A percentile compares a stretch with the other conserved stretches of the same genome.
Evolutionary conservation across 2,113 vertebrate species (phyloP).

Genomic region (Montifringilla adamsi): DNA sequence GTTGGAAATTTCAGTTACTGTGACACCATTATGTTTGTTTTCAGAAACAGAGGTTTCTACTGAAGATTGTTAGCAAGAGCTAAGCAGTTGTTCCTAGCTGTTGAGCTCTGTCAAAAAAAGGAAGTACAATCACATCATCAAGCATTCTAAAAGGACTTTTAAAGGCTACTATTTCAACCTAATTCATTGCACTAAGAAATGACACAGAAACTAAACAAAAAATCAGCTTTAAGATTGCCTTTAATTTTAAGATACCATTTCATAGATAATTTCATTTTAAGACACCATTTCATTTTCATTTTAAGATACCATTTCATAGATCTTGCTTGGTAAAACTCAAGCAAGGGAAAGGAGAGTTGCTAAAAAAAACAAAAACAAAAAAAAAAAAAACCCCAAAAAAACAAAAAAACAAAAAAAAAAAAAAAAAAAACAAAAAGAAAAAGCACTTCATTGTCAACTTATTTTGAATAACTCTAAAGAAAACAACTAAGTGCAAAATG

Average conservation of each 20-base stretch:
- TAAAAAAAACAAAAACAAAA: background rate
- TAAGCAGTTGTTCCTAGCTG: background rate
- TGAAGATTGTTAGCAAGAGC: background rate
- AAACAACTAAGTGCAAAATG: background rate
- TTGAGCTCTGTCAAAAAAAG: background rate
- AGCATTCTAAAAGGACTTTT: background rate
- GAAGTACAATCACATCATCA: background rate
- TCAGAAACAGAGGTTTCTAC: background rate
- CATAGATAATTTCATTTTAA: background rate
- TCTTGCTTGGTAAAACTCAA: background rate
- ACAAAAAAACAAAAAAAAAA: too few relatives aligned
- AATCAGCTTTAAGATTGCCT: background rate
- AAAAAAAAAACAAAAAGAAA: background rate
- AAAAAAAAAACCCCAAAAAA: too few relatives aligned
- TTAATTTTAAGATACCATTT: background rate
- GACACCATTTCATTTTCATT: background rate
- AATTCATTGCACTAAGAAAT: background rate
- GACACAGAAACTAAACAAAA: background rate
- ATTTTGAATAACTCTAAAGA: background rate
- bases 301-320: background rate
- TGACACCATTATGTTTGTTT: background rate
- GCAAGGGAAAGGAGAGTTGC: fast-evolving
- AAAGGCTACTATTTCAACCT: background rate
- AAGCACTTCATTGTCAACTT: background rate
- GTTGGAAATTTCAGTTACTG: background rate